Conservation (phyloP, 2,888 invertebrate species). For the Caenorhabditis drosophilae region DNA sequence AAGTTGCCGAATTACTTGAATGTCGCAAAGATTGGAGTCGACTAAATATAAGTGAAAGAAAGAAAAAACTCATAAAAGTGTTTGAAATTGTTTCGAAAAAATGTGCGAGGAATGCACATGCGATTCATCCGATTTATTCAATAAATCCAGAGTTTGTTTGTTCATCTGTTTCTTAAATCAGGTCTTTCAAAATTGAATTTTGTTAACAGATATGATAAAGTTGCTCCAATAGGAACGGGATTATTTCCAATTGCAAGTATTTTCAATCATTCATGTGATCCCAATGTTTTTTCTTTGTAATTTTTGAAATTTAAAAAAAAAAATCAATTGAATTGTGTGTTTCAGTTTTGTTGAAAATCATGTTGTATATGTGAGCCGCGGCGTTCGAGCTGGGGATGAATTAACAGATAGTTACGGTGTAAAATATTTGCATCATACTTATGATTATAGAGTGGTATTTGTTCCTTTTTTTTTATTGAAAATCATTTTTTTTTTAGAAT, state of each 20-base stretch:
- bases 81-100: conserved; percentile 25
- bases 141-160: conserved; percentile 10
- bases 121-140: conserved; percentile 17
- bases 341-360: conserved; percentile 36
- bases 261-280: conserved; percentile 44
- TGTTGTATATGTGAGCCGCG: conserved; percentile 37
- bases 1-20: conserved; percentile 8
- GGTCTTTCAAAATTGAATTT: neutral
- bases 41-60: conserved; percentile 4
- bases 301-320: conserved; percentile 4
- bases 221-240: conserved; percentile 42
- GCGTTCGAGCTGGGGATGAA: conserved; percentile 39
- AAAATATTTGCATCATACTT: conserved; percentile 13
- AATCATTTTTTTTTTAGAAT: neutral
- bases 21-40: conserved; percentile 25
- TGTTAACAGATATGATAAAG: neutral
- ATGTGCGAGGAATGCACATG: conserved; percentile 30
- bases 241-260: conserved; percentile 42
- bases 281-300: conserved; percentile 40
- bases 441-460: conserved; percentile 19
- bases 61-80: conserved; percentile 11
- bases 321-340: neutral
- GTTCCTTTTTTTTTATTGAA: neutral
- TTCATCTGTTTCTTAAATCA: neutral
- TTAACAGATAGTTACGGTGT: conserved; percentile 42